Evolutionary conservation across 2,113 vertebrate genomes (phyloP).

Genomic region (Mohoua ochrocephala): DNA sequence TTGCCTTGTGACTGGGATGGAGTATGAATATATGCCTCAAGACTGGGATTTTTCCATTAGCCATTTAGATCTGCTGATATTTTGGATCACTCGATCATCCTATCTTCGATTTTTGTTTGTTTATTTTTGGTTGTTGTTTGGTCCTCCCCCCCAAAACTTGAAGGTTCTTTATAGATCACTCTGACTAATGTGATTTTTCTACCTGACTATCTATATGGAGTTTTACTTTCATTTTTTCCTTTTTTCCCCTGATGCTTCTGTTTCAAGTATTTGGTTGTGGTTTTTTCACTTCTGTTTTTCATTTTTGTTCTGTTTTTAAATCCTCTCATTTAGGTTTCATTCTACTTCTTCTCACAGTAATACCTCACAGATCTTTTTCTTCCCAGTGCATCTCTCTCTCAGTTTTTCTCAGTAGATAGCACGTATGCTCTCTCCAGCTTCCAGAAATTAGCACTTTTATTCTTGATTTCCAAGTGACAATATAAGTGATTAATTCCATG

Average conservation of each 20-base stretch:
- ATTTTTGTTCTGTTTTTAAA: slow-evolving; percentile 12
- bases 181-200: not conserved
- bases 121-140: not conserved
- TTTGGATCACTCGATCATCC: not conserved
- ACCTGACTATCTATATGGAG: not conserved
- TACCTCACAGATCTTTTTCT: not conserved
- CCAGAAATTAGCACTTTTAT: slow-evolving; percentile 1
- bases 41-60: not conserved
- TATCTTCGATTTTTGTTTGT: not conserved
- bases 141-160: not conserved
- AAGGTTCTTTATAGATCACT: not conserved
- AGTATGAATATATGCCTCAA: not conserved
- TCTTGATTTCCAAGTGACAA: slow-evolving; percentile 39
- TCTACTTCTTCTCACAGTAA: not conserved
- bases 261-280: not conserved
- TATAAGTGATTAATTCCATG: not conserved
- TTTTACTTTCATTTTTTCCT: not conserved
- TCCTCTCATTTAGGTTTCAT: not conserved
- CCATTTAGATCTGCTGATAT: not conserved
- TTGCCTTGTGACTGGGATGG: not conserved
- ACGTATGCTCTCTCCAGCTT: not conserved
- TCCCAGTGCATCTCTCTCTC: not conserved
- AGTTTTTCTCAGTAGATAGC: not conserved
- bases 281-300: not conserved
- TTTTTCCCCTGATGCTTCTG: not conserved